phyloP scores from a whole-genome alignment of 1,140 invertebrate genomes.

The Drosophila busckii region DNA sequence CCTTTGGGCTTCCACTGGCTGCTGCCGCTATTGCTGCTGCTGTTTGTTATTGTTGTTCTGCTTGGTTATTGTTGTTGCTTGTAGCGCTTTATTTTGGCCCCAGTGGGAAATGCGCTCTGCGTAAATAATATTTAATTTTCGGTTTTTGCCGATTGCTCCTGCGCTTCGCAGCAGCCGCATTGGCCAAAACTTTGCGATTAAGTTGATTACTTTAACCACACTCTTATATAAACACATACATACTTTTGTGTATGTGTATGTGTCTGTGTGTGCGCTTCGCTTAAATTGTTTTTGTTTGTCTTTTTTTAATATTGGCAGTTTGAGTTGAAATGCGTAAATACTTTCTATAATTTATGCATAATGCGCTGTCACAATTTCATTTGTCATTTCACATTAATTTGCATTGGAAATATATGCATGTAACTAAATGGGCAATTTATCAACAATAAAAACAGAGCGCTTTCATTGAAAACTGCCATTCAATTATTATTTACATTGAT shows the following conservation, averaged over 20 bases:
- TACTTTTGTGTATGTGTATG: neutral
- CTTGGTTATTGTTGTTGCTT: constrained; percentile 16
- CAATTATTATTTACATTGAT: no score
- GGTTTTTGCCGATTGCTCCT: constrained; percentile 42
- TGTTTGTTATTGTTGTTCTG: constrained; percentile 9
- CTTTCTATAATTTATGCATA: no score
- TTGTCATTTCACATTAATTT: no score
- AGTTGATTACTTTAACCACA: constrained; percentile 11
- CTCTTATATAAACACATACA: constrained; percentile 3
- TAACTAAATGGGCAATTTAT: no score
- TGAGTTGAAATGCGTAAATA: no score
- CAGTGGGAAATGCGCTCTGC: constrained; percentile 62
- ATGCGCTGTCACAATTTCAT: no score
- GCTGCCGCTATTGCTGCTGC: constrained; percentile 7
- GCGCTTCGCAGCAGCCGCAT: constrained; percentile 13
- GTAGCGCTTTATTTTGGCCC: constrained; percentile 43
- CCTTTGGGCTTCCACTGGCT: constrained; percentile 31
- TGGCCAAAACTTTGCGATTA: constrained; percentile 19
- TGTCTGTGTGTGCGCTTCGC: neutral
- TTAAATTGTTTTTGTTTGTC: constrained; percentile 9
- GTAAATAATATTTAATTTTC: constrained; percentile 51
- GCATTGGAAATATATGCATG: no score
- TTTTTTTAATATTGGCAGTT: no score
- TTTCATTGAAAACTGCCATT: no score
- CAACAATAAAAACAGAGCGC: no score